Percentiles rank a stretch among this genome's conserved stretches.
Evolutionary conservation across 2,797 vertebrate genomes (phyloP).

Genomic region (Pampus argenteus): DNA sequence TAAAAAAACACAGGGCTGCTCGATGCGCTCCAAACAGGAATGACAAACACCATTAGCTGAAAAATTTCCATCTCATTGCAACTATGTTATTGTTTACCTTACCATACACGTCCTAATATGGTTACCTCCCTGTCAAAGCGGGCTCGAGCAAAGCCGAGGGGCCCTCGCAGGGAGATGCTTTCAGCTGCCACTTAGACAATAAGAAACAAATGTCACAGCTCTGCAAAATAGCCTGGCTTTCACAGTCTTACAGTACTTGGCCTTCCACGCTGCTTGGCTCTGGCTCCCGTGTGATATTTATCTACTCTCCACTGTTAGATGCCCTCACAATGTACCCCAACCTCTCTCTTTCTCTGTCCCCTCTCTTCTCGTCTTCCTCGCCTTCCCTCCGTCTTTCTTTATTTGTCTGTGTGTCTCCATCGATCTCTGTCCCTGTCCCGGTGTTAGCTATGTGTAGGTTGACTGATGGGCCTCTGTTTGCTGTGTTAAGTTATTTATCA

Average conservation of each 20-base stretch:
- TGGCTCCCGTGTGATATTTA: slow-evolving; percentile 76
- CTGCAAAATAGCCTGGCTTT: slow-evolving; percentile 85
- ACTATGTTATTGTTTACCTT: slow-evolving; percentile 99
- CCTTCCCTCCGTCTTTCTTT: slow-evolving; percentile 65
- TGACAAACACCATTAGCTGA: slow-evolving; percentile 93
- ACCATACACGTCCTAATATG: slow-evolving; percentile 97
- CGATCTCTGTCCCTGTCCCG: slow-evolving; percentile 70
- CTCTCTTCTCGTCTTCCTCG: slow-evolving; percentile 33
- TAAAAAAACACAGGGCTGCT: slow-evolving; percentile 75
- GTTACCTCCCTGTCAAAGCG: slow-evolving; percentile 91
- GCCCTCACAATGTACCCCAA: slow-evolving; percentile 56
- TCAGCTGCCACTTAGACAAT: slow-evolving; percentile 93
- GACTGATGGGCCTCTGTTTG: slow-evolving; percentile 80
- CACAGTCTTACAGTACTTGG: slow-evolving; percentile 82
- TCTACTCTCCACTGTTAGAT: slow-evolving; percentile 69
- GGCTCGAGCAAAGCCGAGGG: slow-evolving; percentile 84
- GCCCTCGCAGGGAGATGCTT: slow-evolving; percentile 88
- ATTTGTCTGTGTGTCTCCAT: slow-evolving; percentile 71
- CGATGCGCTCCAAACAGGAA: slow-evolving; percentile 86
- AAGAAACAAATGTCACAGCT: slow-evolving; percentile 94
- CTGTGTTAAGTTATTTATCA: slow-evolving; percentile 81
- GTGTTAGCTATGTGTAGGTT: slow-evolving; percentile 73
- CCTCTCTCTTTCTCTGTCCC: slow-evolving; percentile 21
- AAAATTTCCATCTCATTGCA: slow-evolving; percentile 94
- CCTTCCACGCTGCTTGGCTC: slow-evolving; percentile 68